Conservation (phyloP, 2,113 vertebrate species). For the Melanerpes aurifrons region DNA sequence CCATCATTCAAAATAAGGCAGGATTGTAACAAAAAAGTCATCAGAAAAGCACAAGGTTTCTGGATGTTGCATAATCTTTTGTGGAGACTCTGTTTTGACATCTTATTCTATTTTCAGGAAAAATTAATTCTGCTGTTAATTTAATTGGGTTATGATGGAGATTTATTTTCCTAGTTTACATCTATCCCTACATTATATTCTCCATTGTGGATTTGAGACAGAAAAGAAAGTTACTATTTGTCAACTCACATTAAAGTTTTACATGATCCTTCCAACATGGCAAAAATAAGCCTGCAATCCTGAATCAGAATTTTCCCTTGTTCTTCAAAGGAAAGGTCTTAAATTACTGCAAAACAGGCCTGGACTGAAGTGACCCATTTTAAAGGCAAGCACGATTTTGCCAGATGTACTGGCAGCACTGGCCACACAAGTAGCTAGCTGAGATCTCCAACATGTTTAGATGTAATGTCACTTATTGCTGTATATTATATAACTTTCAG, state of each 20-base stretch:
- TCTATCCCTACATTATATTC: background rate
- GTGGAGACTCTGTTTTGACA: background rate
- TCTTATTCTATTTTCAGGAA: too few species aligned
- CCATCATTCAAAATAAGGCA: background rate
- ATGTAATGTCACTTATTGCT: background rate
- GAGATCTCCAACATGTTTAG: background rate
- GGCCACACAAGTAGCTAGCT: background rate
- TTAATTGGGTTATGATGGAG: background rate
- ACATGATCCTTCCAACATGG: background rate
- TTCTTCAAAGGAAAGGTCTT: background rate
- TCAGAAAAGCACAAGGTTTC: background rate
- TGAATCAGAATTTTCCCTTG: background rate
- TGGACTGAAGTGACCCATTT: background rate
- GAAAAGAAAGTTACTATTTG: background rate
- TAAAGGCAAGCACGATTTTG: background rate
- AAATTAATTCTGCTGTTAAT: too few species aligned
- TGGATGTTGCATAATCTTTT: background rate
- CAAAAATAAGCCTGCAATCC: background rate
- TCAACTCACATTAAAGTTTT: background rate
- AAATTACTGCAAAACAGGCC: background rate
- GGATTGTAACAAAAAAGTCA: background rate
- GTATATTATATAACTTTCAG: background rate
- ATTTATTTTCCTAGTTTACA: background rate
- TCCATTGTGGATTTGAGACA: background rate
- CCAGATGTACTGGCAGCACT: background rate